A percentile compares a stretch with the other conserved stretches of the same genome.
phyloP scores from a whole-genome alignment of 2,888 invertebrate species.

The Volucella inanis region DNA sequence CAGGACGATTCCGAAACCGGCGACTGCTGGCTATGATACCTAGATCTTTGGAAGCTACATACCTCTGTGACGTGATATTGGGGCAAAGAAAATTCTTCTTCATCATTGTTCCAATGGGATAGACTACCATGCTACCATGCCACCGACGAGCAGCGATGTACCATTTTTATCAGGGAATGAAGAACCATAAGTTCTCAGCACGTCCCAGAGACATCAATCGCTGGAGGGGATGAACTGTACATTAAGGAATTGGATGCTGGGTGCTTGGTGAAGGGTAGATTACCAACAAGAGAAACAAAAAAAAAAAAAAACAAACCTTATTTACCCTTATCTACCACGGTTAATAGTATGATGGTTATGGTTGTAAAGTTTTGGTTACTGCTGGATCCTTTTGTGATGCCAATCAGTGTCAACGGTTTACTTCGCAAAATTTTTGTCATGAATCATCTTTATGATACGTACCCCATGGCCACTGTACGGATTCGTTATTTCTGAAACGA shows the following conservation, averaged over 20 bases:
- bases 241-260: neutral
- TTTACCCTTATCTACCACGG: conserved; percentile 29
- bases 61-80: conserved; percentile 38
- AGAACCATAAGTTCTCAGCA: conserved; percentile 32
- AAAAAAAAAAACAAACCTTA: conserved; percentile 32
- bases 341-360: conserved; percentile 16
- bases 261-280: neutral
- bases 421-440: conserved; percentile 38
- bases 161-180: conserved; percentile 3
- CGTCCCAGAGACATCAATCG: conserved; percentile 46
- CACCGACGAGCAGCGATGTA: conserved; percentile 1
- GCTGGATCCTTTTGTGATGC: conserved; percentile 53
- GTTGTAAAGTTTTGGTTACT: conserved; percentile 7
- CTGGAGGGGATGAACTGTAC: conserved; percentile 4
- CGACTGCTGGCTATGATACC: conserved; percentile 23
- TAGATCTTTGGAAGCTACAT: conserved; percentile 4
- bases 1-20: neutral
- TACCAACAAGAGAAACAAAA: neutral
- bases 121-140: neutral
- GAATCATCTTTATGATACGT: too few species aligned
- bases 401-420: conserved; percentile 69
- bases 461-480: neutral
- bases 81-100: conserved; percentile 25
- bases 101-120: conserved; percentile 19
- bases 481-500: too few species aligned